Evolutionary conservation across 2,888 invertebrate genomes (phyloP).

Genomic region (Clunio marinus): DNA sequence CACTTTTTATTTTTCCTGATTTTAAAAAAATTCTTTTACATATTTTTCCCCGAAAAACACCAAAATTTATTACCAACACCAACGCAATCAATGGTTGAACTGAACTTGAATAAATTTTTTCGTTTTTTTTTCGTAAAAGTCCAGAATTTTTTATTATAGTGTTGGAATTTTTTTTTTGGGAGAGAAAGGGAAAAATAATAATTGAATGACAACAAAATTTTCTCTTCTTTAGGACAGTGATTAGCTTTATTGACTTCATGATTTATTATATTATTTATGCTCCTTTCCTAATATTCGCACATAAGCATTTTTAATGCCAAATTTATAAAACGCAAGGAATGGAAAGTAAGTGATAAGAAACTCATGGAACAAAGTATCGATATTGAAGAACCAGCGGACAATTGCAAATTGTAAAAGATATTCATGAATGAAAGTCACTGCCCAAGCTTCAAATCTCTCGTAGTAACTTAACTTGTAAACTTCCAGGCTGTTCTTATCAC

Average conservation of each 20-base stretch:
- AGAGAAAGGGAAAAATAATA: no score
- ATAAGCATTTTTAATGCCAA: constrained; percentile 27
- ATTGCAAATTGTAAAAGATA: not conserved
- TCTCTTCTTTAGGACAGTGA: no score
- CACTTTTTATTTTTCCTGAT: not conserved
- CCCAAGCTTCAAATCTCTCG: constrained; percentile 3
- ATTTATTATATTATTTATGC: no score
- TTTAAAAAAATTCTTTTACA: not conserved
- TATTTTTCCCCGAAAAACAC: not conserved
- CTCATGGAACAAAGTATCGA: constrained; percentile 30
- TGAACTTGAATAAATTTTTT: constrained; percentile 21
- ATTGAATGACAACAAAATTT: no score
- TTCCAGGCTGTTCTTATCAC: not conserved
- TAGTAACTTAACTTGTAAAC: constrained; percentile 3
- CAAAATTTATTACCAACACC: constrained; percentile 13
- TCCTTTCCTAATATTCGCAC: constrained; percentile 1
- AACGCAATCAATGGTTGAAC: not conserved
- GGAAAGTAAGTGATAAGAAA: constrained; percentile 31
- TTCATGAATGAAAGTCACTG: constrained; percentile 7
- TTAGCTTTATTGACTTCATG: no score
- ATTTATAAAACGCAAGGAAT: constrained; percentile 30
- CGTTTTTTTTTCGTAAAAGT: no score
- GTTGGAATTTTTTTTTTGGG: no score
- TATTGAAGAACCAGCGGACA: constrained; percentile 14
- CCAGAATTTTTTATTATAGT: no score